These are phyloP conservation scores for Porites rus DNA, from an alignment of 92 coral and sea anemone species.

Conservation along the genomic window DNA sequence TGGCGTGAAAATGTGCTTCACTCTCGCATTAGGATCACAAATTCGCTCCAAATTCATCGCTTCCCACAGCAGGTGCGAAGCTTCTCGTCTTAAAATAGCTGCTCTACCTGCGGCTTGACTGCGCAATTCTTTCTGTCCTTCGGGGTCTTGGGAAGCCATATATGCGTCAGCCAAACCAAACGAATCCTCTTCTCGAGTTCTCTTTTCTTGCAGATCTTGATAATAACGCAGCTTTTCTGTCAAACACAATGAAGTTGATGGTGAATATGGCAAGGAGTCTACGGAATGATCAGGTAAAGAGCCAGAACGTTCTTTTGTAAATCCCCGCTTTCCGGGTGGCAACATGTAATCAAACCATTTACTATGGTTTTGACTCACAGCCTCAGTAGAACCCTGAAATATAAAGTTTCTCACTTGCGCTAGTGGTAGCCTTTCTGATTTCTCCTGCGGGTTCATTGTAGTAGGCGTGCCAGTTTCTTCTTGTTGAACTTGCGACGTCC, in stretches of 20 bases:
- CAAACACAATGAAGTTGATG: not conserved
- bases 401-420: not conserved
- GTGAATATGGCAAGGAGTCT: not conserved
- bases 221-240: constrained; percentile 28
- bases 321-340: constrained; percentile 53
- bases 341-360: constrained; percentile 64
- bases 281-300: not conserved
- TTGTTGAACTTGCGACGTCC: not conserved
- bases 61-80: constrained; percentile 81
- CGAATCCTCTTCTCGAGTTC: constrained; percentile 24
- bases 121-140: constrained; percentile 57
- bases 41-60: constrained; percentile 93
- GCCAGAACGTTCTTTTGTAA: not conserved
- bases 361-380: constrained; percentile 18
- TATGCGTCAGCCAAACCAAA: constrained; percentile 70
- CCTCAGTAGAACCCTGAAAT: constrained; percentile 10
- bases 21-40: constrained; percentile 89
- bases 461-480: not conserved
- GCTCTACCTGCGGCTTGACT: constrained; percentile 86
- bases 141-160: constrained; percentile 61
- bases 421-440: not conserved
- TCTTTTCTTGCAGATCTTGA: constrained; percentile 8
- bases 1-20: constrained; percentile 77
- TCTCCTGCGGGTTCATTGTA: not conserved
- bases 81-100: constrained; percentile 92